Percentiles rank a stretch among this genome's conserved stretches.
phyloP scores from a whole-genome alignment of 92 coral and sea anemone genomes.

The Zoanthus sociatus region DNA sequence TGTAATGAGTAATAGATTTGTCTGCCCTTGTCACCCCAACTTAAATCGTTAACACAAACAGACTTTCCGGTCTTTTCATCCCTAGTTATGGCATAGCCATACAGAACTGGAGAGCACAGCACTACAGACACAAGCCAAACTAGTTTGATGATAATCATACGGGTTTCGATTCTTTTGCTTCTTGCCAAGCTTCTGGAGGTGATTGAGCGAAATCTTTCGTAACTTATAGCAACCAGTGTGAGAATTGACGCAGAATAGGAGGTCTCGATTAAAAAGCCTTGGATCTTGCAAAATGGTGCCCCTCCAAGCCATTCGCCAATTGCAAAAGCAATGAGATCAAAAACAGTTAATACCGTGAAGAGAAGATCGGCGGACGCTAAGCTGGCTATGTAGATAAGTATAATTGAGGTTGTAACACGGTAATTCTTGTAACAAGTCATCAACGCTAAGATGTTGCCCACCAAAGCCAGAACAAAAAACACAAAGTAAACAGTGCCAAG shows the following conservation, averaged over 20 bases:
- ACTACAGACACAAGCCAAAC: constrained; percentile 75
- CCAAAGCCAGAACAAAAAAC: constrained; percentile 9
- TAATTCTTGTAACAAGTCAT: constrained; percentile 88
- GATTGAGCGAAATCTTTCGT: constrained; percentile 80
- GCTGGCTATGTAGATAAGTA: constrained; percentile 87
- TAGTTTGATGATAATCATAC: constrained; percentile 74
- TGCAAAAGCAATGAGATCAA: constrained; percentile 74
- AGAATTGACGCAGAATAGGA: constrained; percentile 84
- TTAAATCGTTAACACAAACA: constrained; percentile 69
- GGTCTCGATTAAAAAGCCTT: constrained; percentile 79
- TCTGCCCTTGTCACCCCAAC: constrained; percentile 84
- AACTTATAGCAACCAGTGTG: constrained; percentile 87
- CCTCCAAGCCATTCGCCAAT: constrained; percentile 81
- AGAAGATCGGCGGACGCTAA: constrained; percentile 84
- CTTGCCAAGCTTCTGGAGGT: constrained; percentile 74
- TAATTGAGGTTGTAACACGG: constrained; percentile 73
- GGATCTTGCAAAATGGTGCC: constrained; percentile 77
- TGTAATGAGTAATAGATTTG: constrained; percentile 80
- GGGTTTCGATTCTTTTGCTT: constrained; percentile 72
- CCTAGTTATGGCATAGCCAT: constrained; percentile 68
- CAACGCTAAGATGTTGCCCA: constrained; percentile 70
- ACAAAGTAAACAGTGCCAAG: constrained; percentile 22
- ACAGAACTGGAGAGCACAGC: constrained; percentile 75
- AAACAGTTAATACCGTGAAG: constrained; percentile 71
- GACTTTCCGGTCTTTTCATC: constrained; percentile 52